Evolutionary conservation across 2,797 vertebrate species (phyloP), one percentile per base, ranked within the genome.

Genomic region (Syngnathus rostellatus): DNA sequence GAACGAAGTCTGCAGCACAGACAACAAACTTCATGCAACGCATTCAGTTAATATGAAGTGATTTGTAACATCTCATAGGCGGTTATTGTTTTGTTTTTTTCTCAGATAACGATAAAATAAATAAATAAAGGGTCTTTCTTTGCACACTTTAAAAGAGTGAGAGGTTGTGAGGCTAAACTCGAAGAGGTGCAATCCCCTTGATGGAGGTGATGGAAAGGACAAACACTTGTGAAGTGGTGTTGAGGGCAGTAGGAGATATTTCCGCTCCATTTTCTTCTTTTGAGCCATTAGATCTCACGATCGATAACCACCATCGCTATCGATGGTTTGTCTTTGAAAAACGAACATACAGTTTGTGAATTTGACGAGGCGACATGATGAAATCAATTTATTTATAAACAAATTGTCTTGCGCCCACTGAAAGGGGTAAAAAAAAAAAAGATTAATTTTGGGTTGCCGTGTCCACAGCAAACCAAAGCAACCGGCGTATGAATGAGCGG

Each of bases 141-240:
- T 70, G 46, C 73, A 71, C 69, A 72, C 70, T 68, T 79, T 78
- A 25, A 74, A 31, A 57, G 62, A 82, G 77, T 68, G 62, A 73
- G 69, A 37, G 74, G 63, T 69, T 68, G 58, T 67, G 57, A 76
- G 76, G 78, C 21, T 59, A 62, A 46, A 65, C 53, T 64, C 65
- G 76, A 75, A 78, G 74, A 82, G 74, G 81, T 72, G 81, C 72
- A 78, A 82, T 72, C 59, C 68, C 75, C 76, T 63, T 75, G 79
- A 77, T 79, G 71, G 72, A 78, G 68, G 75, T 72, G 25, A 21
- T 2, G 19, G 54, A 1, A 10, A 12, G 64, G 4, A 19, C 57
- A 41, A 39, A 17, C 6, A 41, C 63, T 38, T 51, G 68, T n/a
- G 55, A 55, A 63, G 62, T 50, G 55, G 41, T 61, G 71, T 68